A percentile compares a stretch with the other conserved stretches of the same genome.
These are phyloP conservation scores for Lycaena phlaeas DNA, from an alignment of 2,888 invertebrate genomes.

Conservation along the genomic window DNA sequence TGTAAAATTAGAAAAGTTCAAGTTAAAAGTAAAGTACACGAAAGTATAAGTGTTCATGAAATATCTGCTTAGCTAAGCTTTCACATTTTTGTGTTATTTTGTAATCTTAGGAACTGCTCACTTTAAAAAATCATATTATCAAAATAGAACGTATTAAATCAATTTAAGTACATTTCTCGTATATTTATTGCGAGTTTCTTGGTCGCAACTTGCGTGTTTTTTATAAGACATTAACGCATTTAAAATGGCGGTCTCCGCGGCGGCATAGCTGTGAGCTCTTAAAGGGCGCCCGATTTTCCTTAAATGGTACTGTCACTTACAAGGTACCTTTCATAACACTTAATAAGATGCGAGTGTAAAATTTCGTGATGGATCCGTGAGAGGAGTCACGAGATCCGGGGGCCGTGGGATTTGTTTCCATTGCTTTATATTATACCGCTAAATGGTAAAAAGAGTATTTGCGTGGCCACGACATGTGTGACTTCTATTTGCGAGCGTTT, in stretches of 20 bases:
- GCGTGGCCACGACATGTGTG: not conserved
- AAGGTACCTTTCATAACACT: constrained; percentile 58
- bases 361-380: constrained; percentile 62
- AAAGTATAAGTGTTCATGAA: too few relatives aligned
- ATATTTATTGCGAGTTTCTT: too few relatives aligned
- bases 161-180: too few relatives aligned
- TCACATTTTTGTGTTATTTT: too few relatives aligned
- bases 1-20: too few relatives aligned
- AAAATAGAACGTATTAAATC: too few relatives aligned
- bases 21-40: too few relatives aligned
- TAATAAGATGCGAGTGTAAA: constrained; percentile 59
- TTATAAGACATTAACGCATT: constrained; percentile 13
- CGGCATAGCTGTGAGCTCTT: constrained; percentile 19
- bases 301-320: constrained; percentile 59
- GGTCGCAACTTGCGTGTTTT: constrained; percentile 13
- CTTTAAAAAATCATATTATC: too few relatives aligned
- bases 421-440: constrained; percentile 34
- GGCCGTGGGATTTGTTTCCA: constrained; percentile 58
- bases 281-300: constrained; percentile 36
- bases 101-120: too few relatives aligned
- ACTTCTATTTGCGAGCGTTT: too few relatives aligned
- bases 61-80: too few relatives aligned
- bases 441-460: not conserved
- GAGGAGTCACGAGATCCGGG: constrained; percentile 55
- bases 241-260: constrained; percentile 18